Conservation (phyloP, 2,888 invertebrate genomes). For the Chymomyza amoena region DNA sequence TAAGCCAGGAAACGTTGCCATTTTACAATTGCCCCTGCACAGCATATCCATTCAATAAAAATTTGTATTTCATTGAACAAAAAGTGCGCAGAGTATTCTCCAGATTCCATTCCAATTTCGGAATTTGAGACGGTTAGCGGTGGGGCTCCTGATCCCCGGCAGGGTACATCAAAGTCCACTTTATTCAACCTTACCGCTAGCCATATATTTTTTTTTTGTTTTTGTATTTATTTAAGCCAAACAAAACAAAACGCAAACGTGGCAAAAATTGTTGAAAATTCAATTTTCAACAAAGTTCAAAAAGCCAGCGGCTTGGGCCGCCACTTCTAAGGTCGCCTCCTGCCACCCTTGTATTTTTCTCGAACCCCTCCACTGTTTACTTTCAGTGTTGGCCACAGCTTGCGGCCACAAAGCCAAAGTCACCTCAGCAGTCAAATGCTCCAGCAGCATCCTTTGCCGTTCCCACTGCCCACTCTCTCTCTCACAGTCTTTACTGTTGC, state of each 20-base stretch:
- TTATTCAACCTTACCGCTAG: conserved; percentile 8
- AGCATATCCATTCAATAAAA: too few species aligned
- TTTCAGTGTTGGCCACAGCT: neutral
- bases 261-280: conserved; percentile 62
- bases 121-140: too few species aligned
- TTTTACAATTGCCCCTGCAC: too few species aligned
- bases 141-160: too few species aligned
- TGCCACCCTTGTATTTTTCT: neutral
- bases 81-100: too few species aligned
- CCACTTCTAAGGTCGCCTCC: neutral
- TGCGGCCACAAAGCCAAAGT: conserved; percentile 51
- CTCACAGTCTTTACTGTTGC: neutral
- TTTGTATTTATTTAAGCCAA: neutral
- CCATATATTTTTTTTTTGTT: conserved; percentile 9
- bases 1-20: too few species aligned
- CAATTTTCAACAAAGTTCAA: conserved; percentile 60
- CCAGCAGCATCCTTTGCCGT: neutral
- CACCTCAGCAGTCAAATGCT: conserved; percentile 29
- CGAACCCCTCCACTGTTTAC: neutral
- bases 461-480: too few species aligned
- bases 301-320: conserved; percentile 44
- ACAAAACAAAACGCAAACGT: conserved; percentile 33
- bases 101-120: too few species aligned
- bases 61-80: too few species aligned
- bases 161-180: neutral